Evolutionary conservation across 2,888 invertebrate genomes (phyloP).

Genomic region (Nymphalis c-album): DNA sequence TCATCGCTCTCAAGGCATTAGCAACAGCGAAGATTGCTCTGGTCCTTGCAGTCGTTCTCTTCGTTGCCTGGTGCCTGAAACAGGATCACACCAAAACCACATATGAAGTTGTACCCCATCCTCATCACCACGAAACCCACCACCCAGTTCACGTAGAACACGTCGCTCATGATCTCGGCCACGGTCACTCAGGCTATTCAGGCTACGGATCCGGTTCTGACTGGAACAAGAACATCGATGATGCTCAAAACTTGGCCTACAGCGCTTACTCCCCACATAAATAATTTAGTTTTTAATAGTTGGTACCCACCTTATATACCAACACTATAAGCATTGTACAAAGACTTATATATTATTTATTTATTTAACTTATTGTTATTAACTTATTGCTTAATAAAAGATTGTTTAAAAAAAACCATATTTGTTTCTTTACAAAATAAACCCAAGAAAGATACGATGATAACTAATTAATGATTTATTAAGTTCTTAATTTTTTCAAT

Average conservation of each 20-base stretch:
- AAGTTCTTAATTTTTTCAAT: slow-evolving; percentile 18
- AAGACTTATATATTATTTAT: slow-evolving; percentile 64
- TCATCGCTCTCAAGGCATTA: slow-evolving; percentile 90
- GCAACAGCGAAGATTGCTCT: slow-evolving; percentile 91
- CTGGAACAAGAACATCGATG: slow-evolving; percentile 83
- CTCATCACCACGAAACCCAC: slow-evolving; percentile 80
- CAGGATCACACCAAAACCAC: slow-evolving; percentile 73
- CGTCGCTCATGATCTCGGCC: slow-evolving; percentile 65
- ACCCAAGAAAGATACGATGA: slow-evolving; percentile 14
- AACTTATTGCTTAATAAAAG: slow-evolving; percentile 66
- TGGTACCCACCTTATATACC: slow-evolving; percentile 11
- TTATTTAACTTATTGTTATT: slow-evolving; percentile 70
- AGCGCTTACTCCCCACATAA: slow-evolving; percentile 80
- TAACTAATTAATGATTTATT: background rate
- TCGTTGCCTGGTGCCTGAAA: slow-evolving; percentile 72
- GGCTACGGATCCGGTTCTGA: slow-evolving; percentile 66
- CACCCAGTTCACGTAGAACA: slow-evolving; percentile 84
- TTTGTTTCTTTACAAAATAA: slow-evolving; percentile 41
- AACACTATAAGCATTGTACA: slow-evolving; percentile 64
- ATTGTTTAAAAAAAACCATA: slow-evolving; percentile 47
- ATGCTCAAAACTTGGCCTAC: slow-evolving; percentile 87
- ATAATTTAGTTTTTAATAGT: slow-evolving; percentile 49
- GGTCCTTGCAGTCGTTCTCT: slow-evolving; percentile 86
- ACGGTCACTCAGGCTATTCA: slow-evolving; percentile 57
- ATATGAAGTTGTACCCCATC: slow-evolving; percentile 73